Percentiles rank a stretch among this genome's conserved stretches.
phyloP scores from a whole-genome alignment of 2,113 vertebrate genomes.

The Channa argus region DNA sequence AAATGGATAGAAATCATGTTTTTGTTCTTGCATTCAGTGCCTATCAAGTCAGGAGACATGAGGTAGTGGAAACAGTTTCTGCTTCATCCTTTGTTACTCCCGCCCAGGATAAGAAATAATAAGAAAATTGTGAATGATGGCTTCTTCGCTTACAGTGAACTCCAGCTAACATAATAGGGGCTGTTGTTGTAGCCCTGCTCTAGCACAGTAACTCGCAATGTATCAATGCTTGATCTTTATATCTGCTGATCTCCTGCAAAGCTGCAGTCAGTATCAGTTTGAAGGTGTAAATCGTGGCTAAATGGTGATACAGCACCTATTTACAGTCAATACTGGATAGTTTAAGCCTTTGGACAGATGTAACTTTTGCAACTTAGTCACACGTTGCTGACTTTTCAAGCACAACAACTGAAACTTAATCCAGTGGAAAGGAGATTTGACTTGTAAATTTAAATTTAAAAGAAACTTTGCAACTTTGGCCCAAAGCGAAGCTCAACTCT shows the following conservation, averaged over 20 bases:
- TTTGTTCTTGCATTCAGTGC: conserved; percentile 65
- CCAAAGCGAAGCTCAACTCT: conserved; percentile 21
- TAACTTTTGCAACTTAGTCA: conserved; percentile 18
- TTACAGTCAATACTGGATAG: conserved; percentile 4
- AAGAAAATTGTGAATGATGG: conserved; percentile 1
- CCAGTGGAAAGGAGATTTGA: conserved; percentile 10
- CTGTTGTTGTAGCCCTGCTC: conserved; percentile 6
- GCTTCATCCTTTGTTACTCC: conserved; percentile 34
- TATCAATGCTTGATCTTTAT: conserved; percentile 27
- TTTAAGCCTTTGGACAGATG: conserved; percentile 23
- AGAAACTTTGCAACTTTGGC: conserved; percentile 13
- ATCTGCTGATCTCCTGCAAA: conserved; percentile 18
- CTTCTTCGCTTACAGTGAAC: conserved; percentile 15
- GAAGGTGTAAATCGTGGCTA: conserved; percentile 9
- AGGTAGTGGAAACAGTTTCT: conserved; percentile 40
- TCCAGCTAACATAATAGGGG: not conserved
- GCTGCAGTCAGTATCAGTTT: conserved; percentile 27
- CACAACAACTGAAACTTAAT: conserved; percentile 47
- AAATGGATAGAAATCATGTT: not conserved
- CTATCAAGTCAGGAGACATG: conserved; percentile 53
- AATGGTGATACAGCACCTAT: conserved; percentile 38
- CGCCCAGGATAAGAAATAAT: conserved; percentile 8
- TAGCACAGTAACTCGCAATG: conserved; percentile 14
- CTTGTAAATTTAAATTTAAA: conserved; percentile 11
- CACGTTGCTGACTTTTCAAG: conserved; percentile 51